Evolutionary conservation across 2,888 invertebrate species (phyloP).

Genomic region (Lysandra coridon): DNA sequence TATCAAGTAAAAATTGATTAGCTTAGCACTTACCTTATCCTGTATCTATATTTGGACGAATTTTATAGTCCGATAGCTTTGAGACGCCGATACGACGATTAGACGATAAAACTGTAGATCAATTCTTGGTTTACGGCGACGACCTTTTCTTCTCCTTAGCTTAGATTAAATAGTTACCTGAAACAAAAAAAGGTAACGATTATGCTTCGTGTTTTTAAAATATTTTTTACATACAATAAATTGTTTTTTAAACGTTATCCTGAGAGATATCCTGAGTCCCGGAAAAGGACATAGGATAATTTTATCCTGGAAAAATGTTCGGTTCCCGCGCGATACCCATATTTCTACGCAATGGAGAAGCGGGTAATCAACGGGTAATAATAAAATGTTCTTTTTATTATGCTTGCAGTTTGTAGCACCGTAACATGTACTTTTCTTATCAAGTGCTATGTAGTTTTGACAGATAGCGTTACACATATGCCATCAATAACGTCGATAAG

Average conservation of each 20-base stretch:
- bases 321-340: no score
- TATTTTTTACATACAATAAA: no score
- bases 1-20: no score
- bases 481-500: neutral
- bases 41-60: neutral
- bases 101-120: neutral
- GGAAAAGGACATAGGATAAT: no score
- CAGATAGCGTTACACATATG: neutral
- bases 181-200: neutral
- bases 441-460: neutral
- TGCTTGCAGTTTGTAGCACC: no score
- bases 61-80: neutral
- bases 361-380: no score
- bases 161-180: neutral
- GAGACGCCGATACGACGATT: neutral
- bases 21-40: neutral
- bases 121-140: neutral
- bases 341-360: no score
- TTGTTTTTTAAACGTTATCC: no score
- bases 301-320: no score
- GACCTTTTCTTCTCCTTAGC: neutral
- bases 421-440: neutral
- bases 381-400: no score
- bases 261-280: no score
- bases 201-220: neutral